phyloP scores from a whole-genome alignment of 2,113 vertebrate genomes.

The Chinchilla lanigera region DNA sequence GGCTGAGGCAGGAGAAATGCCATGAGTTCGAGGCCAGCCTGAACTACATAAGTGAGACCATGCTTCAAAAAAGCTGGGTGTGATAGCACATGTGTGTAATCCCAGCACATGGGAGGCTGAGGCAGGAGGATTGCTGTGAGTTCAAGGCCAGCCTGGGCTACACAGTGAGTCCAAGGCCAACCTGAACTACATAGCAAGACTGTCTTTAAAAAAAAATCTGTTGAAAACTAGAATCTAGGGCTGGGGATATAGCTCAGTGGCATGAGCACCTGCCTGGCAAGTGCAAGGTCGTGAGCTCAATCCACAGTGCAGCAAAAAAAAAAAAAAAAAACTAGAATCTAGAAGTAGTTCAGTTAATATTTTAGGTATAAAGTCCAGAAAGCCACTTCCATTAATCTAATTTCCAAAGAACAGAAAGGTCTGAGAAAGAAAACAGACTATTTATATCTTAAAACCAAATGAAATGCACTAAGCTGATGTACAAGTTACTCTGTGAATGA shows the following conservation, averaged over 20 bases:
- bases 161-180: not conserved
- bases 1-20: not conserved
- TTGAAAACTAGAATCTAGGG: not conserved
- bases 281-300: too few species aligned
- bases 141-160: not conserved
- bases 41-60: not conserved
- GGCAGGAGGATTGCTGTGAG: not conserved
- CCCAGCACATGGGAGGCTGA: not conserved
- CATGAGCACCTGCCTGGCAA: too few species aligned
- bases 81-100: not conserved
- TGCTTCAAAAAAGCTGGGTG: not conserved
- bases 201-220: not conserved
- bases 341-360: conserved; percentile 1
- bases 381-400: not conserved
- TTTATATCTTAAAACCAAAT: conserved; percentile 10
- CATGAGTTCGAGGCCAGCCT: not conserved
- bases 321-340: not conserved
- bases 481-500: conserved; percentile 52
- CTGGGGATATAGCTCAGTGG: too few species aligned
- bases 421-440: not conserved
- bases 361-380: not conserved
- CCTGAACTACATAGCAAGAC: not conserved
- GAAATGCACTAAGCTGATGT: not conserved
- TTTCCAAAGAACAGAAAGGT: not conserved
- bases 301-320: too few species aligned